These are phyloP conservation scores for Listronotus oregonensis DNA, from an alignment of 1,140 invertebrate genomes.

Conservation along the genomic window DNA sequence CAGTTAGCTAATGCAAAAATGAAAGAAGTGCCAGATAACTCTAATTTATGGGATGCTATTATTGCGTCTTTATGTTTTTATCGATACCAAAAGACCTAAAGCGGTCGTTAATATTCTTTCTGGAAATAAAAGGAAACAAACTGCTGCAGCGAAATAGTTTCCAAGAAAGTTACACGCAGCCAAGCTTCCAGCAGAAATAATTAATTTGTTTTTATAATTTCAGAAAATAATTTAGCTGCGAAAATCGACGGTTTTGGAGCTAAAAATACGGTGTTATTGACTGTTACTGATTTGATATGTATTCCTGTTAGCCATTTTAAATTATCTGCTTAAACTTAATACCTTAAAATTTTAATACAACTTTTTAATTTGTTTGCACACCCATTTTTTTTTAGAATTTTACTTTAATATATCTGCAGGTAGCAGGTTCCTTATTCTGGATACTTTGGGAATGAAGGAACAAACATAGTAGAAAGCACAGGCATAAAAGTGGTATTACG, in stretches of 20 bases:
- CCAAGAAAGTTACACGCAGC: slow-evolving; percentile 3
- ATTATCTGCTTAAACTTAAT: too few relatives aligned
- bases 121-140: slow-evolving; percentile 16
- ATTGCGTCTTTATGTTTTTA: slow-evolving; percentile 38
- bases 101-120: slow-evolving; percentile 26
- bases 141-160: slow-evolving; percentile 11
- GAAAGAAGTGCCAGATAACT: slow-evolving; percentile 34
- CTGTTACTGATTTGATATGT: too few relatives aligned
- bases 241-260: background rate
- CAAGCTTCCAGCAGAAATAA: slow-evolving; percentile 1
- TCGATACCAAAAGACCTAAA: slow-evolving; percentile 24
- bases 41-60: slow-evolving; percentile 31
- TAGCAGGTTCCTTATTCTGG: too few relatives aligned
- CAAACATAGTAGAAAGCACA: too few relatives aligned
- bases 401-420: too few relatives aligned
- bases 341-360: too few relatives aligned
- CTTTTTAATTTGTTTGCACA: too few relatives aligned
- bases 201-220: slow-evolving; percentile 28
- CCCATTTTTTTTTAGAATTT: too few relatives aligned
- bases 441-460: too few relatives aligned
- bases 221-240: background rate
- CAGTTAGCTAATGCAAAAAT: slow-evolving; percentile 37
- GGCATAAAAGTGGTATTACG: too few relatives aligned
- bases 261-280: too few relatives aligned
- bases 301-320: too few relatives aligned